These are phyloP conservation scores for Meiosimyza decipiens DNA, from an alignment of 2,888 invertebrate species.

Conservation along the genomic window DNA sequence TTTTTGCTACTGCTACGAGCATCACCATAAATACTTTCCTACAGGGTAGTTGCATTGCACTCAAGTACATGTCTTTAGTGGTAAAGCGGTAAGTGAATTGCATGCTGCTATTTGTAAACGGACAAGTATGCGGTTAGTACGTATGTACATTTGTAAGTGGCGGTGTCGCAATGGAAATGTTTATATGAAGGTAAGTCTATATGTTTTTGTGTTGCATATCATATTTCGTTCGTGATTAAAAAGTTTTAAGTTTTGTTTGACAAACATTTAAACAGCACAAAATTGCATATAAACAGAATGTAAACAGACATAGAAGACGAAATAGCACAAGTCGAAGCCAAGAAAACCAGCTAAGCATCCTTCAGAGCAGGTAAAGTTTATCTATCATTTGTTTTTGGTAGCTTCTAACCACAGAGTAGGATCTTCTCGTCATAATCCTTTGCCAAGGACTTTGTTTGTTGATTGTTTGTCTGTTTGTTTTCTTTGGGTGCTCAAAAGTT, in stretches of 20 bases:
- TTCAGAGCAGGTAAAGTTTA: conserved; percentile 18
- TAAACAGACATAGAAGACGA: conserved; percentile 33
- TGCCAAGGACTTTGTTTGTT: conserved; percentile 13
- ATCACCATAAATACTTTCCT: too few species aligned
- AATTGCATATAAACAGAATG: conserved; percentile 47
- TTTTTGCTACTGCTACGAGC: too few species aligned
- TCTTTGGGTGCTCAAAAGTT: not conserved
- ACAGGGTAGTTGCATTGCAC: too few species aligned
- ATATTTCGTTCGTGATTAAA: conserved; percentile 31
- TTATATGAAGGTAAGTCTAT: not conserved
- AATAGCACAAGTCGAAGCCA: not conserved
- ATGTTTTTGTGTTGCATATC: conserved; percentile 14
- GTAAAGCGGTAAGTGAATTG: too few species aligned
- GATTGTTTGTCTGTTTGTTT: conserved; percentile 12
- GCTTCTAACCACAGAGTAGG: not conserved
- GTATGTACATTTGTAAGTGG: not conserved
- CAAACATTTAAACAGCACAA: conserved; percentile 49
- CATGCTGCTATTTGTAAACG: too few species aligned
- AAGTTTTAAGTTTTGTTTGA: conserved; percentile 41
- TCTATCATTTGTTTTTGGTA: conserved; percentile 17
- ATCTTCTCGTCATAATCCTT: conserved; percentile 14
- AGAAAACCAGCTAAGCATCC: conserved; percentile 4
- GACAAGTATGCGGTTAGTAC: too few species aligned
- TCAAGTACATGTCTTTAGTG: too few species aligned
- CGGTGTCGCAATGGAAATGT: not conserved